A percentile compares a stretch with the other conserved stretches of the same genome.
Conservation (phyloP, 2,888 invertebrate genomes). For the Mystacides longicornis region DNA sequence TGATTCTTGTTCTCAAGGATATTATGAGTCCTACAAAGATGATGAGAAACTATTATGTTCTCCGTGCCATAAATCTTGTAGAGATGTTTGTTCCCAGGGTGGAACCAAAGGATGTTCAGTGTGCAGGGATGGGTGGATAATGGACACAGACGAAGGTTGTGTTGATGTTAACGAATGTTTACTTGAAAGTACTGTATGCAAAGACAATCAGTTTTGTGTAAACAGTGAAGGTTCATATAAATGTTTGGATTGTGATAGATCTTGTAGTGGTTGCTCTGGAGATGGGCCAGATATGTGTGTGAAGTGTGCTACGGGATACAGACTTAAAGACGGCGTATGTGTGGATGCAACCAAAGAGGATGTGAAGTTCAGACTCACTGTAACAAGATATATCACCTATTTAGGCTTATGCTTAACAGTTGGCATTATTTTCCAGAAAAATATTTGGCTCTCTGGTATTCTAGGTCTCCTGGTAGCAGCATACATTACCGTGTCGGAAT, state of each 20-base stretch:
- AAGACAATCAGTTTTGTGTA: conserved; percentile 72
- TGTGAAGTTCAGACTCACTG: conserved; percentile 14
- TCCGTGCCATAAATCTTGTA: conserved; percentile 72
- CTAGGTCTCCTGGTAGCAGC: conserved; percentile 73
- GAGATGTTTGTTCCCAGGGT: conserved; percentile 64
- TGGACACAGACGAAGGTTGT: conserved; percentile 70
- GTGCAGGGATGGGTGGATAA: conserved; percentile 63
- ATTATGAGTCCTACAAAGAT: conserved; percentile 68
- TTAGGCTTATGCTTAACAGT: conserved; percentile 78
- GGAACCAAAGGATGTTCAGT: conserved; percentile 59
- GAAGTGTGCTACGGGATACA: conserved; percentile 68
- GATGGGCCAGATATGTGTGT: conserved; percentile 90
- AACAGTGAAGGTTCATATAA: conserved; percentile 79
- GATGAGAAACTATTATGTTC: conserved; percentile 67
- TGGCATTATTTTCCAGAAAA: conserved; percentile 77
- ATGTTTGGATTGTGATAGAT: conserved; percentile 76
- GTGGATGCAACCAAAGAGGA: conserved; percentile 52
- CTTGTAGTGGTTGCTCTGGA: conserved; percentile 77
- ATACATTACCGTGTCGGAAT: conserved; percentile 82
- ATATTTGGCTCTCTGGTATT: conserved; percentile 64
- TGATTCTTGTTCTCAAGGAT: conserved; percentile 65
- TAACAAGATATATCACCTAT: conserved; percentile 68
- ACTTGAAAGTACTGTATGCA: conserved; percentile 48
- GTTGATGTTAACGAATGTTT: conserved; percentile 82
- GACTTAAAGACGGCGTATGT: conserved; percentile 67